Conservation (phyloP, 1,140 invertebrate genomes). For the Xylocopa sonorina region DNA sequence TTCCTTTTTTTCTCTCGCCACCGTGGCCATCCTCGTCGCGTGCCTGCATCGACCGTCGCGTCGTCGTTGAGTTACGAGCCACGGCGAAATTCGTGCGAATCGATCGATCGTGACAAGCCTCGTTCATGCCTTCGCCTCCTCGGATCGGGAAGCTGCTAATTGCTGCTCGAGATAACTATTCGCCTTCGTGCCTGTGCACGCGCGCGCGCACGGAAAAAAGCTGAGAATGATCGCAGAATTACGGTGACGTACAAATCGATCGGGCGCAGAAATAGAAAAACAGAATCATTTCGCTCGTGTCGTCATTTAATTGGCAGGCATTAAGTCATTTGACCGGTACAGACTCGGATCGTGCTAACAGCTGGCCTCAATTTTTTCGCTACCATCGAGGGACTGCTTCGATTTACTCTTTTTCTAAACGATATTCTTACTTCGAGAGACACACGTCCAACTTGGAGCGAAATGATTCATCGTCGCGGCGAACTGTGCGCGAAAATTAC, state of each 20-base stretch:
- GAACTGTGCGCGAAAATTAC: too few relatives aligned
- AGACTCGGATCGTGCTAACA: not conserved
- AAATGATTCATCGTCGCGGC: too few relatives aligned
- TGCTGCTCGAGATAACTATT: not conserved
- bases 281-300: slow-evolving; percentile 2
- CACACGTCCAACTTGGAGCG: too few relatives aligned
- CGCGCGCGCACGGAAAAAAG: too few relatives aligned
- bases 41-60: not conserved
- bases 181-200: too few relatives aligned
- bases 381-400: not conserved
- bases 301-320: slow-evolving; percentile 35
- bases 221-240: not conserved
- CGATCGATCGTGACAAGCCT: not conserved
- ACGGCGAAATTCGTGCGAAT: not conserved
- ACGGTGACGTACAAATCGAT: not conserved
- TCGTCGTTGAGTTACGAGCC: not conserved
- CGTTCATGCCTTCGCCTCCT: not conserved
- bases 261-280: slow-evolving; percentile 17
- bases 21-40: slow-evolving; percentile 4
- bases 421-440: too few relatives aligned
- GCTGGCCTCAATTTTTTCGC: slow-evolving; percentile 5
- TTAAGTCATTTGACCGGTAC: slow-evolving; percentile 41
- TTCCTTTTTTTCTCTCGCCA: not conserved
- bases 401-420: too few relatives aligned
- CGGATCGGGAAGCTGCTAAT: not conserved